Percentiles rank a stretch among this genome's conserved stretches.
phyloP scores from a whole-genome alignment of 2,113 vertebrate species.

The Apeltes quadracus region DNA sequence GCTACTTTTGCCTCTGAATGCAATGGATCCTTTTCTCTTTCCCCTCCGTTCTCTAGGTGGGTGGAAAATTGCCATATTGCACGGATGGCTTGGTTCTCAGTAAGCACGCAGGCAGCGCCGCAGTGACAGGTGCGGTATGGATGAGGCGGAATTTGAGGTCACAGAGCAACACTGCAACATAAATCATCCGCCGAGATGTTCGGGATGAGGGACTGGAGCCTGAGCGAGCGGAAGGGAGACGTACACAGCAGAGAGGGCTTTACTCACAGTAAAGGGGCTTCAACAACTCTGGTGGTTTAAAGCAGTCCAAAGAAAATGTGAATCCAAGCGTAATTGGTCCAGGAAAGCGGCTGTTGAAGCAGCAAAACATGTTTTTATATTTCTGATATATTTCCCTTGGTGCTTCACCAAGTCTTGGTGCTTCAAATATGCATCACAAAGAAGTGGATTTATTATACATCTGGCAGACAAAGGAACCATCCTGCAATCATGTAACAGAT shows the following conservation, averaged over 20 bases:
- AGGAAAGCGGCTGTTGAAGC: too few relatives aligned
- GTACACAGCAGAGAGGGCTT: background rate
- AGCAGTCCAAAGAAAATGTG: background rate
- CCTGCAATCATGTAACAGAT: background rate
- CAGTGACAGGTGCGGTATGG: slow-evolving; percentile 70
- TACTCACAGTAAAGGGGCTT: slow-evolving; percentile 5
- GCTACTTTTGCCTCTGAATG: slow-evolving; percentile 45
- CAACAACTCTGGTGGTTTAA: background rate
- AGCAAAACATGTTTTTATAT: background rate
- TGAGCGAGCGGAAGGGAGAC: slow-evolving; percentile 20
- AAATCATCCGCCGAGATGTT: slow-evolving; percentile 66
- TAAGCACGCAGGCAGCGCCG: slow-evolving; percentile 52
- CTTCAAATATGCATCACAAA: background rate
- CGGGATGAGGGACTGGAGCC: slow-evolving; percentile 48
- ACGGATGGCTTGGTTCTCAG: slow-evolving; percentile 68
- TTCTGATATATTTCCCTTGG: too few relatives aligned
- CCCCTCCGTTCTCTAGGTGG: slow-evolving; percentile 53
- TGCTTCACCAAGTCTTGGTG: too few relatives aligned
- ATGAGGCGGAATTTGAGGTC: slow-evolving; percentile 68
- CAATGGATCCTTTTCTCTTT: slow-evolving; percentile 36
- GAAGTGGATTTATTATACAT: background rate
- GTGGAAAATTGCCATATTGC: slow-evolving; percentile 69
- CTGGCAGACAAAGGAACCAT: background rate
- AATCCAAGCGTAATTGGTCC: too few relatives aligned
- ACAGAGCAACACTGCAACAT: slow-evolving; percentile 58